phyloP scores from a whole-genome alignment of 2,888 invertebrate species.

The Drepanosiphum platanoidis region DNA sequence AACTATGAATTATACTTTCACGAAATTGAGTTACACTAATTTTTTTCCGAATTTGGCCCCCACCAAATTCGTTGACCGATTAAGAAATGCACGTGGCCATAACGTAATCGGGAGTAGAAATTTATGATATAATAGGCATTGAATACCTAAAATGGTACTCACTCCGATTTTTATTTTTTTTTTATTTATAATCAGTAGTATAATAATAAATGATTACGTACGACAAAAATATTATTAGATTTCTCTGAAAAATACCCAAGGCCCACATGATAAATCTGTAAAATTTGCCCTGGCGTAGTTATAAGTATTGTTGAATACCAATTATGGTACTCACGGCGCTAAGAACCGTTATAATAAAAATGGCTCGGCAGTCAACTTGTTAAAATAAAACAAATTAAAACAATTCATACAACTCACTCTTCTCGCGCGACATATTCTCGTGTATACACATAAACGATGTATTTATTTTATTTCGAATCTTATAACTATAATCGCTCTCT shows the following conservation, averaged over 20 bases:
- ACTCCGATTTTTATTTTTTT: constrained; percentile 19
- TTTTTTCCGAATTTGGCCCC: no score
- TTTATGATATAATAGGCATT: constrained; percentile 7
- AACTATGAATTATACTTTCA: no score
- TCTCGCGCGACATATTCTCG: no score
- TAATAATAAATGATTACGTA: constrained; percentile 18
- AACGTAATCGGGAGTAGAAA: constrained; percentile 3
- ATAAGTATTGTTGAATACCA: constrained; percentile 30
- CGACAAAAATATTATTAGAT: constrained; percentile 31
- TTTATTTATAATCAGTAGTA: constrained; percentile 17
- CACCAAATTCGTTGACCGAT: constrained; percentile 47
- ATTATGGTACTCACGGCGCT: constrained; percentile 24
- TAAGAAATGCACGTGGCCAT: constrained; percentile 10
- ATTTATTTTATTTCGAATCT: no score
- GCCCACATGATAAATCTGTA: constrained; percentile 27
- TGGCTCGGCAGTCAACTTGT: background rate
- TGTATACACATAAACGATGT: no score
- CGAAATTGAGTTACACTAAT: no score
- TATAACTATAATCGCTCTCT: no score
- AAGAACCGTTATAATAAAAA: constrained; percentile 21
- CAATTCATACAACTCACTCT: no score
- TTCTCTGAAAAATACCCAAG: constrained; percentile 27
- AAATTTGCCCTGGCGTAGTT: constrained; percentile 28
- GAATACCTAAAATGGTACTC: constrained; percentile 17
- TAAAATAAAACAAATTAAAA: no score